Base-by-base conservation (phyloP, 2,113 vertebrate genomes). In the Oncorhynchus gorbuscha region DNA sequence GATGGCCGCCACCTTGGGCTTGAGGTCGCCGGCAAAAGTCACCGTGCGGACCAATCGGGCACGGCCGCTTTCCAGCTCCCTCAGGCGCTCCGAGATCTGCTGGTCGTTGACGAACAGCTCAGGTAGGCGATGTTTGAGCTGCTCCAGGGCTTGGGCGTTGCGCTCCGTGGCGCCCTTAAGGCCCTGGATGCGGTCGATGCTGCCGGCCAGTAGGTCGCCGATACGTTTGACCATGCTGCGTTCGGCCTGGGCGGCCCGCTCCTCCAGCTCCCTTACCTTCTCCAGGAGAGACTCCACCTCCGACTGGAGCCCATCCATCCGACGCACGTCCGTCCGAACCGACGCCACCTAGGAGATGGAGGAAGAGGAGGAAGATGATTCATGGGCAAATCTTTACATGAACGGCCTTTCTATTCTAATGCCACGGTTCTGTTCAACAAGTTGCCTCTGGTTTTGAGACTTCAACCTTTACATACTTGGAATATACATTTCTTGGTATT, bases 1-100 rank as follows among this genome's bases (percentile, higher is more conserved):
- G 26, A 99, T 91, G 58, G 93, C 88, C 24, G 92, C 89, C 0
- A 98, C 91, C 74, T 96, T 98, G 26, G 97, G 97, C 83, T 96
- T 97, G 16, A 99, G 93, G 82, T 98, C 97, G 18, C 92, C 91
- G 73, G 97, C 96, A 78, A 98, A 99, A 5, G 90, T 93, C 74
- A 96, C 89, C 0, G 96, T 95, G 75, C 94, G 94, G 28, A 97
- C 82, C 79, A 99, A 78, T 76, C 95, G 97, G 2, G 95, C 95
- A 77, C 96, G 92, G 75, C 94, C 91, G 58, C 95, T 90, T 92
- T 99, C 97, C 1, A 99, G 91, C 77, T 89, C 91, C 88, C 91
- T 51, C 86, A 99, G 79, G 8, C 90, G 94, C 1, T 94, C 81
- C 0, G 93, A 89, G 28, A 96, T 88, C 74, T 88, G 87, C 13